These are phyloP conservation scores for Hetaerina titia DNA, from an alignment of 2,888 invertebrate genomes.

Conservation along the genomic window DNA sequence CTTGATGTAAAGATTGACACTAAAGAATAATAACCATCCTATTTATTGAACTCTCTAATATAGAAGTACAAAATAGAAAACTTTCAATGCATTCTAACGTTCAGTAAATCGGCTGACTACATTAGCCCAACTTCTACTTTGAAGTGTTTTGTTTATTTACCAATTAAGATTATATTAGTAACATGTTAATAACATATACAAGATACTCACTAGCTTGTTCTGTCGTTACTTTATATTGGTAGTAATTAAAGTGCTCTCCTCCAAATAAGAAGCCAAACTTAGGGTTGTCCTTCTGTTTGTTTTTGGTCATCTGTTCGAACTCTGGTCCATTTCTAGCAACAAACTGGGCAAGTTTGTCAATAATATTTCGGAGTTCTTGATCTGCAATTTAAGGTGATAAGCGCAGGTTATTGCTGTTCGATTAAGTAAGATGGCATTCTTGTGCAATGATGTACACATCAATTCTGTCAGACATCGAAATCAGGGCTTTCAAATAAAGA, in stretches of 20 bases:
- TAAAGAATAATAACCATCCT: neutral
- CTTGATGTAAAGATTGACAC: neutral
- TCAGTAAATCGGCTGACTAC: neutral
- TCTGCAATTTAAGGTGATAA: constrained; percentile 81
- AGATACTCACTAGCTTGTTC: constrained; percentile 93
- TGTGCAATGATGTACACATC: neutral
- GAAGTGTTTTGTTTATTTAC: no score
- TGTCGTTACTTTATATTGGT: constrained; percentile 96
- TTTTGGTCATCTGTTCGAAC: constrained; percentile 99
- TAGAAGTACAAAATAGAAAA: neutral
- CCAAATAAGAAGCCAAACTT: constrained; percentile 98
- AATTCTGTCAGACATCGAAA: neutral
- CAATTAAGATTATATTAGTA: constrained; percentile 71
- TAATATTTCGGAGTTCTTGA: constrained; percentile 96
- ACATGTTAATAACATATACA: neutral
- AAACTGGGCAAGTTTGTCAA: constrained; percentile 99
- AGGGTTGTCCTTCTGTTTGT: constrained; percentile 98
- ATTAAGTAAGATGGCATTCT: neutral
- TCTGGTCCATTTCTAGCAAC: constrained; percentile 99
- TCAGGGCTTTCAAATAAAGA: neutral
- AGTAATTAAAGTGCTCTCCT: constrained; percentile 97
- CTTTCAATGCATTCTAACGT: neutral
- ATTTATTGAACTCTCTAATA: neutral
- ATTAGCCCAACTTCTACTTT: neutral
- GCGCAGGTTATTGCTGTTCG: neutral